Evolutionary conservation across 2,797 vertebrate genomes (phyloP).

Genomic region (Halcyon badia): DNA sequence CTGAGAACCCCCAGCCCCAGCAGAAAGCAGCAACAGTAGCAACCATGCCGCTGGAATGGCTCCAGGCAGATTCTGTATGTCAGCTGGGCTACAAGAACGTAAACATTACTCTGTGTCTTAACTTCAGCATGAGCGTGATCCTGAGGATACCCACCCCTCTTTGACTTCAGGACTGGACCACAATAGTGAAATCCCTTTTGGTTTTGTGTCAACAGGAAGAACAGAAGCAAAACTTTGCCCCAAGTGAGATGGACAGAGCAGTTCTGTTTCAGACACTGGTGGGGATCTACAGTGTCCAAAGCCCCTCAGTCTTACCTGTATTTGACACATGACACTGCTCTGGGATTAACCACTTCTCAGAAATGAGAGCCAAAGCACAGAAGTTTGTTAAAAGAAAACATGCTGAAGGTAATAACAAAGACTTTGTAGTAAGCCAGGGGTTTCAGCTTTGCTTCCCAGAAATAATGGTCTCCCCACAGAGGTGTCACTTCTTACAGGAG

Average conservation of each 20-base stretch:
- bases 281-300: background rate
- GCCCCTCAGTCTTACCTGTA: background rate
- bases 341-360: background rate
- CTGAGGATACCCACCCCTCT: background rate
- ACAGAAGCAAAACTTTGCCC: background rate
- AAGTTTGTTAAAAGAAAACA: background rate
- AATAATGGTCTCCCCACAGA: background rate
- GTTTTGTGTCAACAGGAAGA: background rate
- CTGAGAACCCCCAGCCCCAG: background rate
- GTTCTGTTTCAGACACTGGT: background rate
- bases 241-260: background rate
- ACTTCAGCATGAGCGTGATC: background rate
- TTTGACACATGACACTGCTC: background rate
- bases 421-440: background rate
- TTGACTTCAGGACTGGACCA: background rate
- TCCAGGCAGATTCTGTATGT: background rate
- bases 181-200: background rate
- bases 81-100: background rate
- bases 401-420: background rate
- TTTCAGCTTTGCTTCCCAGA: background rate
- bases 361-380: background rate
- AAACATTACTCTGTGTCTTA: background rate
- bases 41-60: background rate
- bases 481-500: background rate
- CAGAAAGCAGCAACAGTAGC: background rate